These are phyloP conservation scores for Semicossyphus pulcher DNA, from an alignment of 2,113 vertebrate genomes.

Conservation along the genomic window DNA sequence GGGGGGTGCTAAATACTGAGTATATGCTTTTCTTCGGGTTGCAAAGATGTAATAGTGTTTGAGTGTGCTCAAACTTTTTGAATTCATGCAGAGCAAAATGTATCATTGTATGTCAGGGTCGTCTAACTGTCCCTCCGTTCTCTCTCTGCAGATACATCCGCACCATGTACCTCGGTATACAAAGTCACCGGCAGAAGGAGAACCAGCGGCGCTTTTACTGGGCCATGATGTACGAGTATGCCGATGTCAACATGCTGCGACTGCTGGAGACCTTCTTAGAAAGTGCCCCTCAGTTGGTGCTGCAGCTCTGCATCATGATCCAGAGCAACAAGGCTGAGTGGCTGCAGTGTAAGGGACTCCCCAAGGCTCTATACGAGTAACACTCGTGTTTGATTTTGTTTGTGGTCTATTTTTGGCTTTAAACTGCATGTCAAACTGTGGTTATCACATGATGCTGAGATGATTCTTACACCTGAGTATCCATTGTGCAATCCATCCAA, in stretches of 20 bases:
- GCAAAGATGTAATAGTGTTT: not conserved
- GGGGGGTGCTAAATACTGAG: slow-evolving; percentile 3
- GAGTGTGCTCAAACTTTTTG: too few species aligned
- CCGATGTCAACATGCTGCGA: slow-evolving; percentile 98
- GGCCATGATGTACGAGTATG: slow-evolving; percentile 99
- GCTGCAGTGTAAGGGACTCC: slow-evolving; percentile 94
- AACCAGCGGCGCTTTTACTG: slow-evolving; percentile 99
- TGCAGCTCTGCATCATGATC: slow-evolving; percentile 99
- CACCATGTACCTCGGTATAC: slow-evolving; percentile 99
- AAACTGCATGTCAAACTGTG: not conserved
- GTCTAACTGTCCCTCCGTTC: slow-evolving; percentile 5
- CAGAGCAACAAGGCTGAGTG: slow-evolving; percentile 97
- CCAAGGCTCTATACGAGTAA: slow-evolving; percentile 41
- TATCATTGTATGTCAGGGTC: not conserved
- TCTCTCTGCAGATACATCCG: slow-evolving; percentile 90
- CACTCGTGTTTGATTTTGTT: slow-evolving; percentile 22
- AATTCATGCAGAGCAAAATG: too few species aligned
- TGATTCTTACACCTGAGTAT: slow-evolving; percentile 17
- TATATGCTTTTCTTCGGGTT: not conserved
- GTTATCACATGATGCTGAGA: not conserved
- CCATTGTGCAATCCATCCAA: not conserved
- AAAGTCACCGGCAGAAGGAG: slow-evolving; percentile 97
- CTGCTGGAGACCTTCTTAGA: slow-evolving; percentile 98
- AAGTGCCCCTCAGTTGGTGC: slow-evolving; percentile 99
- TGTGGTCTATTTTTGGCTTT: not conserved